phyloP scores from a whole-genome alignment of 2,888 invertebrate genomes.

The Chalcosyrphus nemorum region DNA sequence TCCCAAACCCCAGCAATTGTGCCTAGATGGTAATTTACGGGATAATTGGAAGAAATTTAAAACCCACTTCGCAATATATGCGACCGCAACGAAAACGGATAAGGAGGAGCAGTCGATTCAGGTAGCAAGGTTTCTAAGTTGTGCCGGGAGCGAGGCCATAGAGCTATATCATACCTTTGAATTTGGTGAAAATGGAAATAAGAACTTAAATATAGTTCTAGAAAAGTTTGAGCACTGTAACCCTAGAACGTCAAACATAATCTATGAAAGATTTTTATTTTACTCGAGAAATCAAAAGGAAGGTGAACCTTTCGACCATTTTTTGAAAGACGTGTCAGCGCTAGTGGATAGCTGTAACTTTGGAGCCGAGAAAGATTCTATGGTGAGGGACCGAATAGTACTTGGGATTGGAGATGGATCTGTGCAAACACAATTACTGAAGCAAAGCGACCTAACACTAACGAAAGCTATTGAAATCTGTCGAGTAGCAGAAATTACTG shows the following conservation, averaged over 20 bases:
- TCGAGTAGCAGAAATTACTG: constrained; percentile 35
- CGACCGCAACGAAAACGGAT: constrained; percentile 17
- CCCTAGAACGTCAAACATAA: not conserved
- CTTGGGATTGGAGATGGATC: constrained; percentile 13
- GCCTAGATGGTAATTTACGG: not conserved
- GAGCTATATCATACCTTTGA: constrained; percentile 7
- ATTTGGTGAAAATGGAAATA: not conserved
- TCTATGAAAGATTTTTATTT: constrained; percentile 6
- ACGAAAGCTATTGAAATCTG: constrained; percentile 26
- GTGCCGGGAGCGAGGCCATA: constrained; percentile 13
- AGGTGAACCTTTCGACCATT: constrained; percentile 11
- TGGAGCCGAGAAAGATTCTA: constrained; percentile 23
- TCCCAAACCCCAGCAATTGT: not conserved
- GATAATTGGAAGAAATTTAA: constrained; percentile 33
- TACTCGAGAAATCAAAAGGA: constrained; percentile 4
- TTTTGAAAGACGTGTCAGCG: constrained; percentile 4
- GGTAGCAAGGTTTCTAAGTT: constrained; percentile 19
- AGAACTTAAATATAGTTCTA: not conserved
- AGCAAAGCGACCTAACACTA: constrained; percentile 30
- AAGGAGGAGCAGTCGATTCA: not conserved
- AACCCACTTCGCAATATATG: not conserved
- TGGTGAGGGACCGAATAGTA: constrained; percentile 34
- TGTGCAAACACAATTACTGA: constrained; percentile 3
- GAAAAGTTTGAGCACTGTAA: constrained; percentile 16
- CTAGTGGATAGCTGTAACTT: constrained; percentile 22